Conservation (phyloP, 1,140 invertebrate genomes). For the Adelges cooleyi region DNA sequence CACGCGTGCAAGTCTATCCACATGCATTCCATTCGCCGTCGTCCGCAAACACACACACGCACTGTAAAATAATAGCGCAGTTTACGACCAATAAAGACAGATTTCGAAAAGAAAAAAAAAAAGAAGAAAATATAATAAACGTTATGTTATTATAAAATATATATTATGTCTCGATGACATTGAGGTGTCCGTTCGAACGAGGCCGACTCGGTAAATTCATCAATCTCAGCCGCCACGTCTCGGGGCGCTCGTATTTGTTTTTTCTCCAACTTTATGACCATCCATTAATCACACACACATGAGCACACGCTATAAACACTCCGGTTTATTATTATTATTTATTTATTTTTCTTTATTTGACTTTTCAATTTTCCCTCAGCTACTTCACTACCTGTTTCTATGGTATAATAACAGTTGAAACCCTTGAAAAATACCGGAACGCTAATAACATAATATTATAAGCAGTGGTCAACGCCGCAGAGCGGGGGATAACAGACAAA, state of each 20-base stretch:
- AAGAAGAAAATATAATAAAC: neutral
- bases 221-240: slow-evolving; percentile 17
- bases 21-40: slow-evolving; percentile 15
- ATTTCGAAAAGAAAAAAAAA: slow-evolving; percentile 12
- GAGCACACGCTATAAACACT: slow-evolving; percentile 23
- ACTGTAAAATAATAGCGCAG: neutral
- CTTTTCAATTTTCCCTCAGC: slow-evolving; percentile 23
- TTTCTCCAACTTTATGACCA: slow-evolving; percentile 19
- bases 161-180: slow-evolving; percentile 23
- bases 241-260: slow-evolving; percentile 15
- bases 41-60: slow-evolving; percentile 1
- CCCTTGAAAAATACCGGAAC: too few species aligned
- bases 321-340: slow-evolving; percentile 18
- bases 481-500: too few species aligned
- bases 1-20: neutral
- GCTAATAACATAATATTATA: too few species aligned
- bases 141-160: neutral
- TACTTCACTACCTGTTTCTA: neutral
- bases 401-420: too few species aligned
- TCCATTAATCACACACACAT: slow-evolving; percentile 10
- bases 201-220: slow-evolving; percentile 22
- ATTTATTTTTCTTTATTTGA: slow-evolving; percentile 26
- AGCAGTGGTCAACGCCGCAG: too few species aligned
- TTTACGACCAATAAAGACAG: slow-evolving; percentile 23
- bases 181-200: slow-evolving; percentile 22